Evolutionary conservation across 2,113 vertebrate genomes (phyloP).

Genomic region (Felis catus): DNA sequence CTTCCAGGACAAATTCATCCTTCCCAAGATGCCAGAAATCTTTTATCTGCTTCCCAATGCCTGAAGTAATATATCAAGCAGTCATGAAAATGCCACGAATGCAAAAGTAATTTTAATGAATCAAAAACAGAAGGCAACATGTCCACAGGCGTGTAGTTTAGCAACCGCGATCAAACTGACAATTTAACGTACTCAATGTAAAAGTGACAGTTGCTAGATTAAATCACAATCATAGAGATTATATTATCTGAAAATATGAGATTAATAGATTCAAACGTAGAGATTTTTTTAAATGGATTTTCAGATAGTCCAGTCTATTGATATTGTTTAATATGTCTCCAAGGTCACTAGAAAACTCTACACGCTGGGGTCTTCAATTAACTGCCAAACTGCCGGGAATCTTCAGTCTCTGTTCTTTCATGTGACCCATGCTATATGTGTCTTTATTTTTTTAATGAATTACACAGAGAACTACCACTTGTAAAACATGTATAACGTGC

Average conservation of each 20-base stretch:
- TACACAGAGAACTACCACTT: neutral
- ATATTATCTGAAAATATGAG: neutral
- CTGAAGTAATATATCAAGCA: conserved; percentile 77
- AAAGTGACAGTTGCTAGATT: conserved; percentile 25
- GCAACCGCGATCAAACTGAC: conserved; percentile 50
- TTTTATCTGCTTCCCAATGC: conserved; percentile 78
- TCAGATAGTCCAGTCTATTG: neutral
- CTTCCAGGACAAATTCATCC: conserved; percentile 67
- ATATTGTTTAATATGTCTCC: neutral
- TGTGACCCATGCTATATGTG: neutral
- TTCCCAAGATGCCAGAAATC: conserved; percentile 73
- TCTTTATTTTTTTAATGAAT: neutral
- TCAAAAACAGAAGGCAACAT: conserved; percentile 74
- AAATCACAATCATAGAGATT: conserved; percentile 27
- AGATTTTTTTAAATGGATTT: conserved; percentile 15
- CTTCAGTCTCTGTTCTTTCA: neutral
- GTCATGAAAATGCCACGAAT: conserved; percentile 78
- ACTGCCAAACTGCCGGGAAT: neutral
- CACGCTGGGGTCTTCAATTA: neutral
- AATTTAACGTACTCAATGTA: conserved; percentile 13
- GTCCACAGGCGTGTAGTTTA: conserved; percentile 72
- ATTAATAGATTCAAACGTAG: conserved; percentile 5
- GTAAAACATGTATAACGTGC: neutral
- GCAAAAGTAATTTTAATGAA: conserved; percentile 79
- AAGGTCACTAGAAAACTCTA: neutral